Evolutionary conservation across 2,888 invertebrate species (phyloP), one percentile per base, ranked within the genome.

Genomic region (Drosophila anomelani): DNA sequence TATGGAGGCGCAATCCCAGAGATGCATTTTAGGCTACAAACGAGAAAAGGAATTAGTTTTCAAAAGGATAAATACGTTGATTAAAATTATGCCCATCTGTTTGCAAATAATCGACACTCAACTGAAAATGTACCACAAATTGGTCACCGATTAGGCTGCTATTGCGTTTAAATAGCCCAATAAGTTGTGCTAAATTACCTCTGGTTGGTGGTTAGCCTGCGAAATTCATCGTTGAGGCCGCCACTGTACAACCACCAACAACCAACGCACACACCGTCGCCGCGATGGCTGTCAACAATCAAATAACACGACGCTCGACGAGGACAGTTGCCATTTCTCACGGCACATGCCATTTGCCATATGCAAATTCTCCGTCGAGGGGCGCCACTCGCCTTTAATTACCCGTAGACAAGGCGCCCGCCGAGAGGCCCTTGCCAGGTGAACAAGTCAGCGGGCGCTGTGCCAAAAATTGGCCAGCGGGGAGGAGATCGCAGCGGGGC

Each of bases 301-400:
- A 82, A 82, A 87, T 82, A 85, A 78, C 83, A 82, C 72, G 80
- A 70, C 75, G 76, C 68, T 54, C 67, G 58, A 58, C 64, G 73
- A 73, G 75, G 69, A 76, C 82, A 83, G 75, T 77, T 82, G 80
- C 72, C 76, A 61, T 82, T 85, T 85, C 84, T 82, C 84, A 87
- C 85, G 77, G 70, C 72, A 67, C 73, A 64, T 66, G 76, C 66
- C 72, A 64, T 75, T 64, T 68, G 76, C 66, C 83, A 78, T 80
- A 85, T 88, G 88, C 59, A 88, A 82, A 88, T 87, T 76, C 77
- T 54, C 53, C 57, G 15, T 41, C 47, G 47, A 49, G 68, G 69
- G 57, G 70, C 39, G 51, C 57, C 49, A 41, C 39, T 38, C 69
- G 69, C 62, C 75, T 84, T 86, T 83, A 83, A 83, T 86, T 83